Percentiles rank a stretch among this genome's conserved stretches.
Conservation (phyloP, 1,140 invertebrate genomes). For the Liolophura sinensis region DNA sequence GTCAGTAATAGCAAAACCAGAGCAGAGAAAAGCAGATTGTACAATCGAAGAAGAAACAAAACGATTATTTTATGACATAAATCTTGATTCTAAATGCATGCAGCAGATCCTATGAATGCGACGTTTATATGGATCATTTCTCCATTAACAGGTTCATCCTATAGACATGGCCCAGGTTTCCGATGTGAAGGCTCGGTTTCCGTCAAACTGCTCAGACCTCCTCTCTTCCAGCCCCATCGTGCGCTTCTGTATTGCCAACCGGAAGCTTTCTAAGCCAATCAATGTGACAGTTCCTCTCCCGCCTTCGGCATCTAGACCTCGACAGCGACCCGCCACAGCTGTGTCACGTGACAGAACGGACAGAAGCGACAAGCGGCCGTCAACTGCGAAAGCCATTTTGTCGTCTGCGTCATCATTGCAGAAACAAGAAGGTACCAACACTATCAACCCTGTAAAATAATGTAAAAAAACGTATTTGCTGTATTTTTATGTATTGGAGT, state of each 20-base stretch:
- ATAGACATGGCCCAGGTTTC: slow-evolving; percentile 30
- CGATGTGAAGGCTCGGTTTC: slow-evolving; percentile 26
- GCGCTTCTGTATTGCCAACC: slow-evolving; percentile 14
- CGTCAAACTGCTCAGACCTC: slow-evolving; percentile 25
- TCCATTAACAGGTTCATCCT: slow-evolving; percentile 33
- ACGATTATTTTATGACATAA: background rate
- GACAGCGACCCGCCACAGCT: slow-evolving; percentile 29
- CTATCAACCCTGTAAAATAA: background rate
- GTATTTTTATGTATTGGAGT: background rate
- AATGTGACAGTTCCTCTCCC: slow-evolving; percentile 32
- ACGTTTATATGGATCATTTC: background rate
- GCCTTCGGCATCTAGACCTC: slow-evolving; percentile 21
- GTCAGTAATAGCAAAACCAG: background rate
- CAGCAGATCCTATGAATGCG: background rate
- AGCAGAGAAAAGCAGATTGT: background rate
- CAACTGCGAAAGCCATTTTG: slow-evolving; percentile 9
- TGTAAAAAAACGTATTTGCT: background rate
- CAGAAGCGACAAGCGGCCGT: background rate
- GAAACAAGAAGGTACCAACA: no score
- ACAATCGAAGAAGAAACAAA: background rate
- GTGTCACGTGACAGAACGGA: background rate
- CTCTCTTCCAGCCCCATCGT: slow-evolving; percentile 38
- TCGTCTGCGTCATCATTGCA: no score
- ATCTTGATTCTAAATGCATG: background rate
- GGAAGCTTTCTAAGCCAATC: slow-evolving; percentile 29